Evolutionary conservation across 2,888 invertebrate species (phyloP).

Genomic region (Dynastes maya): DNA sequence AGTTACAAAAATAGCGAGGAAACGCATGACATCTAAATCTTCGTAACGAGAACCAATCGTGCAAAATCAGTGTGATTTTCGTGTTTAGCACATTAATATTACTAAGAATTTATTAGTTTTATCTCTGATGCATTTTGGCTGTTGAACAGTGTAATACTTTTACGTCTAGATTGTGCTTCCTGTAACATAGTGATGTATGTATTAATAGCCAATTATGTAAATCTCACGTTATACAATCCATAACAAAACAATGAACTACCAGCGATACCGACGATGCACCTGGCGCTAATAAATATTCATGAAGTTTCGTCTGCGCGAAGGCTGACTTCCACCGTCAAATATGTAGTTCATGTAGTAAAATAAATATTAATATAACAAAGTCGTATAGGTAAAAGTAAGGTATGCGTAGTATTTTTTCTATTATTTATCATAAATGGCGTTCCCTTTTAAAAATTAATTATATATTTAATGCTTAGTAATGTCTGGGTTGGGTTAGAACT

Average conservation of each 20-base stretch:
- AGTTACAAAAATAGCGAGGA: too few relatives aligned
- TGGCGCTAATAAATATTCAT: constrained; percentile 29
- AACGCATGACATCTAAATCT: too few relatives aligned
- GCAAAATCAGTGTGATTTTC: too few relatives aligned
- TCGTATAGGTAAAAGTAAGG: constrained; percentile 32
- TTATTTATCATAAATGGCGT: constrained; percentile 41
- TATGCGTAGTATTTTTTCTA: constrained; percentile 34
- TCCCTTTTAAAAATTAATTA: constrained; percentile 51
- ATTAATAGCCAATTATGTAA: not conserved
- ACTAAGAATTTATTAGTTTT: too few relatives aligned
- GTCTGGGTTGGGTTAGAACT: constrained; percentile 51
- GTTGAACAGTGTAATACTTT: not conserved
- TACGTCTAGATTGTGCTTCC: not conserved
- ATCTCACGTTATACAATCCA: constrained; percentile 16
- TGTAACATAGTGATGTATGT: too few relatives aligned
- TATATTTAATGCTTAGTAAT: constrained; percentile 51
- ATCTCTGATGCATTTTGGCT: too few relatives aligned
- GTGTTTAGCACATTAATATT: too few relatives aligned
- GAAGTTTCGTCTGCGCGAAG: constrained; percentile 13
- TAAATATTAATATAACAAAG: constrained; percentile 27
- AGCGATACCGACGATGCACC: constrained; percentile 24
- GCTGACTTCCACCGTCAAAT: not conserved
- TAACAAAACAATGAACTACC: constrained; percentile 44
- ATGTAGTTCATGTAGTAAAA: not conserved
- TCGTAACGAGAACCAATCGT: too few relatives aligned